Evolutionary conservation across 2,113 vertebrate species (phyloP), one percentile per base, ranked within the genome.

Genomic region (Shinisaurus crocodilurus): DNA sequence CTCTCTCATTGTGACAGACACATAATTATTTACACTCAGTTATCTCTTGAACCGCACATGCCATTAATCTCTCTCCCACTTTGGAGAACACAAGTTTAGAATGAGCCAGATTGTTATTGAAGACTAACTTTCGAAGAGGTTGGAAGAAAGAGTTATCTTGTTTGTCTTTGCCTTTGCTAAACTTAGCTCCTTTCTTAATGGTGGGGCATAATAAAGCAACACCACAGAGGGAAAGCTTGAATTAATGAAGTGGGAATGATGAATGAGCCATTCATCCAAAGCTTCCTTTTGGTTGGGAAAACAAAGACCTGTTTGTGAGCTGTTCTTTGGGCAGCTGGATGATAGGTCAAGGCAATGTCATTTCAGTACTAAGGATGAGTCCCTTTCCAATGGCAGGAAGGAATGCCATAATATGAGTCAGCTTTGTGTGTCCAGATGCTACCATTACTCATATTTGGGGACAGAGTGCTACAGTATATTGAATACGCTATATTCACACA

Each of bases 211-310:
- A 97, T 94, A 97, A 96, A 96, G 93, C 93, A 94, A 92, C 93
- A 94, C 86, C 94, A 96, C 93, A 97, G 94, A 97, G 87, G 96
- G 95, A 95, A 95, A 92, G 90, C 89, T 94, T 94, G 95, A 97
- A 96, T 97, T 96, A 96, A 95, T 95, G 97, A 96, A 85, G 82
- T 57, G 94, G 91, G 89, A 94, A 95, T 96, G 94, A 96, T 97
- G 97, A 98, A 98, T 97, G 96, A 96, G 95, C 94, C 92, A 97
- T 98, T 98, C 97, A 98, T 97, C 85, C 91, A 95, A 87, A 92
- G 94, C 95, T 96, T 97, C 96, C 96, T 97, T 96, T 97, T 97
- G 89, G 93, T 93, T 1, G 85, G 90, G 95, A 93, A 94, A 96
- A 98, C 96, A 97, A 94, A 96, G 97, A 97, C 96, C 97, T 96